Base-by-base conservation (phyloP, 1,140 invertebrate species). In the Neocloeon triangulifer region DNA sequence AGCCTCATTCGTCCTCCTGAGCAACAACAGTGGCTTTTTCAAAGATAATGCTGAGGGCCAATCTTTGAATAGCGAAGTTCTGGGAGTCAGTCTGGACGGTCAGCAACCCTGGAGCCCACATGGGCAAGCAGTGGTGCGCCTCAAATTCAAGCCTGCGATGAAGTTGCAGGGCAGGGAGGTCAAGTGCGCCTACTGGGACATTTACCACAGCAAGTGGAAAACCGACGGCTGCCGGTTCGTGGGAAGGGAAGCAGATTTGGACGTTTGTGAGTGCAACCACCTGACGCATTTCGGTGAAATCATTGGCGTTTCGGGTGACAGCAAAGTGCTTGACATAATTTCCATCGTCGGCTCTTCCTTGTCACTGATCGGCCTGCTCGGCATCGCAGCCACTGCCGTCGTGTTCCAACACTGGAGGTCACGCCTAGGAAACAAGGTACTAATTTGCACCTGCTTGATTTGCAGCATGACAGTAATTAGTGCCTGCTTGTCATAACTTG, bases 131-230 rank as follows among this genome's bases (percentile, higher is more conserved):
- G n/a, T n/a, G n/a, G n/a, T n/a, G n/a, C n/a, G n/a, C n/a, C n/a
- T n/a, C n/a, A n/a, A n/a, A n/a, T n/a, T n/a, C n/a, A n/a, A n/a
- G n/a, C n/a, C n/a, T n/a, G n/a, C n/a, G n/a, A n/a, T n/a, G n/a
- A n/a, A n/a, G n/a, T n/a, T n/a, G n/a, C n/a, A n/a, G n/a, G n/a
- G n/a, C n/a, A n/a, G n/a, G n/a, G n/a, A n/a, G n/a, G n/a, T n/a
- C n/a, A n/a, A 37, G n/a, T 37, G 36, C 15, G 36, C 30, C n/a
- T 33, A 33, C 17, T 37, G 36, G 36, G 32, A 34, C 19, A 34
- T 37, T 32, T 19, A 23, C 18, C 16, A 22, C 14, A 16, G 28
- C 7, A 26, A 26, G 13, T 38, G 36, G 36, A 17, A 32, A 1
- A 30, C 14, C 9, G 33, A 38, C 4, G 36, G 36, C 4, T 38